A percentile compares a stretch with the other conserved stretches of the same genome.
Evolutionary conservation across 1,140 invertebrate species (phyloP).

Genomic region (Metaphire vulgaris): DNA sequence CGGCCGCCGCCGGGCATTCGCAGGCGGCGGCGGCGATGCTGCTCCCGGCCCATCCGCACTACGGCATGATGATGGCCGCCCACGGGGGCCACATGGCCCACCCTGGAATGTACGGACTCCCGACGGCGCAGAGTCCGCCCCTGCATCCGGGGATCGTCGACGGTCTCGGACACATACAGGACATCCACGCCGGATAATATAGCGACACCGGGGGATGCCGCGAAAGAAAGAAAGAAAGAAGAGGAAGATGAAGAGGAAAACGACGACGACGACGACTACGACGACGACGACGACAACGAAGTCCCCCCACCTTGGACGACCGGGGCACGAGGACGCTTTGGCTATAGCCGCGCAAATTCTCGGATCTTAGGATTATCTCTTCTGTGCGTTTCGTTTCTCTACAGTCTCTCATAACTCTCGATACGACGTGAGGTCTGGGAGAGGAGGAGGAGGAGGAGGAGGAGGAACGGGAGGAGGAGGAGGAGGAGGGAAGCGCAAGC

Average conservation of each 20-base stretch:
- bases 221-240: not conserved
- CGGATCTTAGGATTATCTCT: not conserved
- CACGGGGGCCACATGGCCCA: constrained; percentile 40
- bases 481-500: no score
- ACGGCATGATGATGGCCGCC: constrained; percentile 51
- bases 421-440: not conserved
- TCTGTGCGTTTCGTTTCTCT: not conserved
- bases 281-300: not conserved
- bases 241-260: no score
- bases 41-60: constrained; percentile 54
- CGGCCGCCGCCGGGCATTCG: constrained; percentile 55
- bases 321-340: no score
- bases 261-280: no score
- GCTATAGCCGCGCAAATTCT: no score
- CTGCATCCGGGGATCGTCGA: constrained; percentile 52
- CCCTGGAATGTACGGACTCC: constrained; percentile 34
- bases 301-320: not conserved
- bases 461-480: no score
- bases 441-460: no score
- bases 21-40: constrained; percentile 57
- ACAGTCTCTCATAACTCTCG: not conserved
- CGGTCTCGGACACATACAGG: constrained; percentile 55
- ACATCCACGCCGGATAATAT: constrained; percentile 54
- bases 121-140: constrained; percentile 53
- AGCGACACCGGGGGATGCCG: no score